These are phyloP conservation scores for Eleginops maclovinus DNA, from an alignment of 2,113 vertebrate genomes.

Conservation along the genomic window DNA sequence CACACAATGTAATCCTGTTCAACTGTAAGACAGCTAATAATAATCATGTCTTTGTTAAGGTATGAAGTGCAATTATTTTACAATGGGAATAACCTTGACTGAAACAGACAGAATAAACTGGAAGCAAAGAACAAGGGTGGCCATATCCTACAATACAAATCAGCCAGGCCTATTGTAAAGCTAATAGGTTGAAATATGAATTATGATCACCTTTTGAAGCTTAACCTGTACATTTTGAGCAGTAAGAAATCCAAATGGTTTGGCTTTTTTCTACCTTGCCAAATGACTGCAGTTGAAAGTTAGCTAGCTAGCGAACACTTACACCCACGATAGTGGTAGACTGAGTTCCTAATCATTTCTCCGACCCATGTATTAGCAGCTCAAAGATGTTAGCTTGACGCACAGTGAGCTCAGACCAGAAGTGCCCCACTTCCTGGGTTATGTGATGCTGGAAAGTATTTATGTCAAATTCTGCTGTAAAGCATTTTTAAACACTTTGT, in stretches of 20 bases:
- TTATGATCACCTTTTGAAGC: no score
- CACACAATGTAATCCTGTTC: not conserved
- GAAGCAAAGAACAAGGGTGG: not conserved
- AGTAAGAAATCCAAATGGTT: not conserved
- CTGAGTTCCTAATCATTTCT: no score
- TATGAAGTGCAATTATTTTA: not conserved
- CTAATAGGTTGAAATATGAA: no score
- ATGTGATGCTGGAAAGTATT: constrained; percentile 24
- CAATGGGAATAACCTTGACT: not conserved
- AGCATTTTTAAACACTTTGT: constrained; percentile 47
- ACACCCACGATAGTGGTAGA: no score
- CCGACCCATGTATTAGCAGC: no score
- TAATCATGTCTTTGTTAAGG: not conserved
- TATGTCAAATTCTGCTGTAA: constrained; percentile 29
- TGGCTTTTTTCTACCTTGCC: not conserved
- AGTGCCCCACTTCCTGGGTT: not conserved
- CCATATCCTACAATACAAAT: not conserved
- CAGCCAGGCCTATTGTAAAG: no score
- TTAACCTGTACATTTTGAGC: not conserved
- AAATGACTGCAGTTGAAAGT: constrained; percentile 8
- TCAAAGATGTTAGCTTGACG: not conserved
- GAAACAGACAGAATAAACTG: not conserved
- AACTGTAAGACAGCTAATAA: not conserved
- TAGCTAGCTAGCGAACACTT: not conserved
- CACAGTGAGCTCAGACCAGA: constrained; percentile 5